A percentile compares a stretch with the other conserved stretches of the same genome.
Conservation (phyloP, 2,797 vertebrate species). For the Taeniopygia guttata region DNA sequence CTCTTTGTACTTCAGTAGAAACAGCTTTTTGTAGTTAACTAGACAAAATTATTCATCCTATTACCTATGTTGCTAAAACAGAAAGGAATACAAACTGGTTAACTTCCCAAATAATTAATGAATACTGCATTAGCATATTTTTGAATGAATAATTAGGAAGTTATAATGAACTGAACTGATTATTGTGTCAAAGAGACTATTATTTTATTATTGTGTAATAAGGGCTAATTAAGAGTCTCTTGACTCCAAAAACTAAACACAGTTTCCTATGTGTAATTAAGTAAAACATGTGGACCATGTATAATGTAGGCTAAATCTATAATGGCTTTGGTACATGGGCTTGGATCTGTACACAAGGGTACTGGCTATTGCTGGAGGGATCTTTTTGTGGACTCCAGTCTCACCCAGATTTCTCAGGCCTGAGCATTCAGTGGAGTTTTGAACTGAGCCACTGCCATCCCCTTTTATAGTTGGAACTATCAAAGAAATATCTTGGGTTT, state of each 20-base stretch:
- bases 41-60: not conserved
- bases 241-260: not conserved
- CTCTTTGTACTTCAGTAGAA: not conserved
- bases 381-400: not conserved
- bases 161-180: not conserved
- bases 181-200: not conserved
- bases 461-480: not conserved
- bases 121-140: accelerated
- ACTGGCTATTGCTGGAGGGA: not conserved
- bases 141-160: not conserved
- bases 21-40: not conserved
- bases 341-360: not conserved
- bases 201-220: not conserved
- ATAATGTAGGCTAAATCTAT: not conserved
- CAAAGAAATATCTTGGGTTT: not conserved
- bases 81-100: not conserved
- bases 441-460: not conserved
- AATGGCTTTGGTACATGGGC: not conserved
- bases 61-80: not conserved
- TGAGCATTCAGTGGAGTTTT: not conserved
- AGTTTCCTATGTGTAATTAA: not conserved
- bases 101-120: not conserved
- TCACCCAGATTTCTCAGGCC: not conserved
- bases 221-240: not conserved
- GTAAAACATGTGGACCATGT: not conserved